These are phyloP conservation scores for Anhinga anhinga DNA, from an alignment of 2,113 vertebrate species.

Conservation along the genomic window DNA sequence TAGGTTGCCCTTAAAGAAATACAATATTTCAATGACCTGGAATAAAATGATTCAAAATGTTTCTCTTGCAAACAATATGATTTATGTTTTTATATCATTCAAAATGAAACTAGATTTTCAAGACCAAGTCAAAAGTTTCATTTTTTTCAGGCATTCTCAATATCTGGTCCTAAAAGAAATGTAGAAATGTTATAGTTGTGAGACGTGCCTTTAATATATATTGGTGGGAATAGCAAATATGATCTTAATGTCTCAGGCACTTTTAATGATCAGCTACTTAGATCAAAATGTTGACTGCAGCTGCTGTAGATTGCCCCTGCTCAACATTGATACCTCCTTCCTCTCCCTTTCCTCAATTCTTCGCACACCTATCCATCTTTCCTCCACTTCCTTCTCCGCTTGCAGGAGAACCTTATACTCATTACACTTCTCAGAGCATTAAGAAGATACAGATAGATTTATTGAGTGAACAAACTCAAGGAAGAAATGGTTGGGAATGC, in stretches of 20 bases:
- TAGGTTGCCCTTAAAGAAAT: neutral
- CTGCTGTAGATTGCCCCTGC: neutral
- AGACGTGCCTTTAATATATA: neutral
- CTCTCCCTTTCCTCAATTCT: neutral
- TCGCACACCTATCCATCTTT: neutral
- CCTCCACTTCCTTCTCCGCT: neutral
- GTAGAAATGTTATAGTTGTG: neutral
- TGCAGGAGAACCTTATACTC: neutral
- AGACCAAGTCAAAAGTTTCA: neutral
- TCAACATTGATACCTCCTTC: neutral
- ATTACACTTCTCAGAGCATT: conserved; percentile 44
- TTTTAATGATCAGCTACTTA: neutral
- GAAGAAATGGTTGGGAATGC: neutral
- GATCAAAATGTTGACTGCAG: neutral
- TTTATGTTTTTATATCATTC: neutral
- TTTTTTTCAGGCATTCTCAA: neutral
- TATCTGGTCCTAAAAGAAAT: neutral
- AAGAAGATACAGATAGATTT: conserved; percentile 19
- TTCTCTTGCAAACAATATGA: neutral
- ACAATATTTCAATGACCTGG: neutral
- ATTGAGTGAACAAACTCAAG: neutral
- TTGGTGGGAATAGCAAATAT: neutral
- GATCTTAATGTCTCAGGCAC: neutral
- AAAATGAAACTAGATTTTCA: neutral
- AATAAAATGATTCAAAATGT: neutral